phyloP scores from a whole-genome alignment of 2,888 invertebrate genomes.

The Tipula vernalis region DNA sequence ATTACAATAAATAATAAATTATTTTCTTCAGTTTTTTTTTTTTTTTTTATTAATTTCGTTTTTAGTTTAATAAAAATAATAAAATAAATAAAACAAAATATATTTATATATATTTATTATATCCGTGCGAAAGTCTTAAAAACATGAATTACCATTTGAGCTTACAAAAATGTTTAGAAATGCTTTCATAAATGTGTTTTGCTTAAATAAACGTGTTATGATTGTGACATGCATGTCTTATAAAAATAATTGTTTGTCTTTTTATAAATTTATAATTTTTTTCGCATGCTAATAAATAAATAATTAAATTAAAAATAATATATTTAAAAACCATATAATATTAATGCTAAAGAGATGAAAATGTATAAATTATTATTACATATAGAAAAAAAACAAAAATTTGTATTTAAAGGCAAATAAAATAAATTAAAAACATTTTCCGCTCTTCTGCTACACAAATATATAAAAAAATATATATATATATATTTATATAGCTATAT shows the following conservation, averaged over 20 bases:
- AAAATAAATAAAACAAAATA: neutral
- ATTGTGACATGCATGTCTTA: neutral
- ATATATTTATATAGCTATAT: no score
- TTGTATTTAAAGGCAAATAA: no score
- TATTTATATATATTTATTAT: neutral
- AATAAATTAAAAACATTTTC: neutral
- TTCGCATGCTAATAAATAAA: slow-evolving; percentile 7
- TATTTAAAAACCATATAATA: neutral
- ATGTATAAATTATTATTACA: neutral
- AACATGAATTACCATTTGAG: neutral
- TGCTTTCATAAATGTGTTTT: neutral
- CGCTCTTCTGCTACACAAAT: neutral
- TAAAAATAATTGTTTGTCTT: neutral
- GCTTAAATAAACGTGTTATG: neutral
- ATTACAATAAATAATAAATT: neutral
- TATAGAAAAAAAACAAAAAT: no score
- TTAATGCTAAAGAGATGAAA: neutral
- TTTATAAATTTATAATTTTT: neutral
- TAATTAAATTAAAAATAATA: slow-evolving; percentile 11
- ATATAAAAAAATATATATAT: neutral
- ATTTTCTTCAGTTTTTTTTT: neutral
- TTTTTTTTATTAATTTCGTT: neutral
- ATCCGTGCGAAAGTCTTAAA: neutral
- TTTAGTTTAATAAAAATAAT: neutral
- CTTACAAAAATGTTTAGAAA: neutral